Evolutionary conservation across 2,113 vertebrate genomes (phyloP).

Genomic region (Camarhynchus parvulus): DNA sequence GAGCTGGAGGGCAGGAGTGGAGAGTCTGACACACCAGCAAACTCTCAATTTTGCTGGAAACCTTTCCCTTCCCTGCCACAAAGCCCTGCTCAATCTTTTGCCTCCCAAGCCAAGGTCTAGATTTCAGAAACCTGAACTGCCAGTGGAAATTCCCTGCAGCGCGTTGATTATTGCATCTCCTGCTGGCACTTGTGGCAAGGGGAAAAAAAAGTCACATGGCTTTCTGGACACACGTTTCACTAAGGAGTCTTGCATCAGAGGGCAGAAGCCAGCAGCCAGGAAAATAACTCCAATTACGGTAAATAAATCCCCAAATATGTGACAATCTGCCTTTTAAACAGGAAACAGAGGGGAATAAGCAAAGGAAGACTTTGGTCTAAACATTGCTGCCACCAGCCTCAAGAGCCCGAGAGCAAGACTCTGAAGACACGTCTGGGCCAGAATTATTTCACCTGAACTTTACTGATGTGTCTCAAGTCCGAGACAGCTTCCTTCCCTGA

Average conservation of each 20-base stretch:
- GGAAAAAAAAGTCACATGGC: conserved; percentile 69
- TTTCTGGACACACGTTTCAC: conserved; percentile 69
- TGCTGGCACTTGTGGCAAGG: conserved; percentile 77
- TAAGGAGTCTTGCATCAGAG: conserved; percentile 61
- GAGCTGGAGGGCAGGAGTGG: conserved; percentile 57
- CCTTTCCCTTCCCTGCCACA: conserved; percentile 40
- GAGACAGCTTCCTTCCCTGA: conserved; percentile 67
- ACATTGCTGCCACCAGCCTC: conserved; percentile 70
- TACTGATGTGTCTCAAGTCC: conserved; percentile 44
- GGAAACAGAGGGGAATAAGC: conserved; percentile 73
- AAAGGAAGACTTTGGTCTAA: conserved; percentile 72
- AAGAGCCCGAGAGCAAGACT: conserved; percentile 61
- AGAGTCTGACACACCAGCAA: conserved; percentile 35
- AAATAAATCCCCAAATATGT: conserved; percentile 78
- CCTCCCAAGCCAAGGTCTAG: conserved; percentile 72
- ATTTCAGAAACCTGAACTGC: conserved; percentile 77
- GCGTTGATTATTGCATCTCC: conserved; percentile 71
- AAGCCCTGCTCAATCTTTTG: conserved; percentile 68
- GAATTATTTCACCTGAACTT: conserved; percentile 63
- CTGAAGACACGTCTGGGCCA: conserved; percentile 66
- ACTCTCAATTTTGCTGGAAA: conserved; percentile 1
- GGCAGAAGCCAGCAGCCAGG: conserved; percentile 69
- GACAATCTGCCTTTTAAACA: conserved; percentile 76
- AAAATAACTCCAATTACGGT: conserved; percentile 75
- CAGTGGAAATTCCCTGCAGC: conserved; percentile 78